Evolutionary conservation across 1,140 invertebrate genomes (phyloP), one percentile per base, ranked within the genome.

Genomic region (Drosophila nannoptera): DNA sequence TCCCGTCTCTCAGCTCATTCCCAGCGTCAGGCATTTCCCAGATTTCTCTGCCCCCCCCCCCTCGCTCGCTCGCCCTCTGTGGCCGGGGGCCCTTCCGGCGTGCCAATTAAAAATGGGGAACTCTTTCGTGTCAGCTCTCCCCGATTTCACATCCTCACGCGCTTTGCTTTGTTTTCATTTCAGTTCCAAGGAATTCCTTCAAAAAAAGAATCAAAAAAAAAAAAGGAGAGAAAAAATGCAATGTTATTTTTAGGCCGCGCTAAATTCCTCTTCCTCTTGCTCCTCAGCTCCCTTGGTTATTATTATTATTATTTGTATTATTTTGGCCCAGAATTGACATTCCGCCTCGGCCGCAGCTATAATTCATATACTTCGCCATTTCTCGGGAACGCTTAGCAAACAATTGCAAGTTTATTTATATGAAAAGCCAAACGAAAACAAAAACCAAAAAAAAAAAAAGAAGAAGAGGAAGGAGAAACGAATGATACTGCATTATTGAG

Each of bases 161-260:
- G n/a, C 62, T 56, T 60, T 22, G 46, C 49, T 77, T 63, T 70
- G 77, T 80, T 84, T 76, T 68, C 66, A 61, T 78, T 77, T 36
- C 69, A 50, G 56, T 76, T 78, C 66, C 63, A 32, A 48, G 16
- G 61, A 84, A 86, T 66, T 71, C 58, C 62, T 66, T 60, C 35
- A 9, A 54, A 65, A 46, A 46, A 22, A 11, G 59, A 62, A 48
- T n/a, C n/a, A 40, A 9, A 54, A 65, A 46, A 46, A 22, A 11
- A 60, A 62, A 48, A 49, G 43, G 29, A 42, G 49, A 60, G n/a
- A 54, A 48, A 61, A 74, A 67, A 54, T 31, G 36, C 11, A 58
- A 22, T 71, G 52, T 78, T 83, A 78, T 82, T 83, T 78, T 84
- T 76, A 83, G 80, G 60, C 65, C 61, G 62, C 75, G 65, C 55